A percentile compares a stretch with the other conserved stretches of the same genome.
Conservation (phyloP, 2,797 vertebrate genomes). For the Pteropus rufus region DNA sequence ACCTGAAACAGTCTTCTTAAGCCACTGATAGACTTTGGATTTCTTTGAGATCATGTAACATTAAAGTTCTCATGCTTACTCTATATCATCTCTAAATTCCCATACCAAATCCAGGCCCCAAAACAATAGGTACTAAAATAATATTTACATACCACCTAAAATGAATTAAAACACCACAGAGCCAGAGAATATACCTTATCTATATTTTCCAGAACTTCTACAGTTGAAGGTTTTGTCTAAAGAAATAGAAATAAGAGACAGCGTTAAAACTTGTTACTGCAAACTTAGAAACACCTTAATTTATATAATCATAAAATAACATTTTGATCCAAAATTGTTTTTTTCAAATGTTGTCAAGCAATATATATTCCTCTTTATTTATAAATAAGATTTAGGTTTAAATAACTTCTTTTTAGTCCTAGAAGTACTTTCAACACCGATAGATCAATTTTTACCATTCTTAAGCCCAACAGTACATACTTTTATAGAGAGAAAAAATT, state of each 20-base stretch:
- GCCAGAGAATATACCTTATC: conserved; percentile 91
- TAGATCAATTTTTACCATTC: conserved; percentile 23
- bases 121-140: conserved; percentile 48
- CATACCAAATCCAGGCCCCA: not conserved
- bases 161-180: conserved; percentile 41
- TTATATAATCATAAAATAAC: conserved; percentile 19
- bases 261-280: conserved; percentile 60
- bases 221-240: conserved; percentile 94
- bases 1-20: conserved; percentile 21
- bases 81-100: conserved; percentile 31
- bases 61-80: conserved; percentile 45
- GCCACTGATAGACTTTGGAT: conserved; percentile 16
- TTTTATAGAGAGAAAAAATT: conserved; percentile 33
- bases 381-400: conserved; percentile 41
- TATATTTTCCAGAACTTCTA: conserved; percentile 95
- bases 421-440: conserved; percentile 14
- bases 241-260: conserved; percentile 65
- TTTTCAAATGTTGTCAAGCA: conserved; percentile 8
- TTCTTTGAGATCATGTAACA: conserved; percentile 44
- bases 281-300: conserved; percentile 12
- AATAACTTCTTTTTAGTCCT: conserved; percentile 19
- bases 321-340: conserved; percentile 40
- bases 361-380: not conserved
- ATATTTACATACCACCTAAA: conserved; percentile 39
- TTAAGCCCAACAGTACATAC: conserved; percentile 19